Evolutionary conservation across 2,888 invertebrate genomes (phyloP), one percentile per base, ranked within the genome.

Genomic region (Holacanthella duospinosa): DNA sequence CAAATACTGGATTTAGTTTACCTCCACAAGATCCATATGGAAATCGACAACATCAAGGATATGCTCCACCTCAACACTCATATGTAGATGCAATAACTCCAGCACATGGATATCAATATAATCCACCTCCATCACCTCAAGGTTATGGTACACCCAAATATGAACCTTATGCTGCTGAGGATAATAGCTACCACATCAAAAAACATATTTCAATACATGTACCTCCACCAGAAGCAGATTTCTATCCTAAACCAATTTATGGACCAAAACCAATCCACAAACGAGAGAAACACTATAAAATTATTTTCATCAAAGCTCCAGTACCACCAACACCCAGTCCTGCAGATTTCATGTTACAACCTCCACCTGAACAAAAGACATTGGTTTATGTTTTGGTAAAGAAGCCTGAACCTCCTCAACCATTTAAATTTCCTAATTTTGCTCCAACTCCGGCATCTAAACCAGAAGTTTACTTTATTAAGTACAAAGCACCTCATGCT

Each of bases 401-500:
- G 56, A 69, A 69, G 44, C 67, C 69, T 19, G 65, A 69, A 62
- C 60, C 65, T 19, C 61, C 64, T 26, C 65, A 65, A 26, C 65
- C 68, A 27, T 86, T 90, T 78, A 80, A 82, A 73, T 84, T 89
- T 73, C 89, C 89, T 55, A 85, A 86, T 19, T 81, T 85, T 16
- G 84, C 85, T 1, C 88, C 89, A 56, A 89, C 89, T 59, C 87
- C 87, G 75, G 89, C 89, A 69, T 85, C 87, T 77, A 90, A 90
- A 81, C 90, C 90, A 65, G 90, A 90, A 80, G 89, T 72, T 29
- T 72, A 71, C 64, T 72, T 72, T 59, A 71, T 72, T 61, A 59
- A 69, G 26, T 72, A 72, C 64, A 71, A 69, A 64, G 48, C 48
- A n/a, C 48, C 48, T 16, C 16, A 4, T 4, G 16, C 12, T 4